phyloP scores from a whole-genome alignment of 1,140 invertebrate species.

The Pseudomyrmex cubaensis region DNA sequence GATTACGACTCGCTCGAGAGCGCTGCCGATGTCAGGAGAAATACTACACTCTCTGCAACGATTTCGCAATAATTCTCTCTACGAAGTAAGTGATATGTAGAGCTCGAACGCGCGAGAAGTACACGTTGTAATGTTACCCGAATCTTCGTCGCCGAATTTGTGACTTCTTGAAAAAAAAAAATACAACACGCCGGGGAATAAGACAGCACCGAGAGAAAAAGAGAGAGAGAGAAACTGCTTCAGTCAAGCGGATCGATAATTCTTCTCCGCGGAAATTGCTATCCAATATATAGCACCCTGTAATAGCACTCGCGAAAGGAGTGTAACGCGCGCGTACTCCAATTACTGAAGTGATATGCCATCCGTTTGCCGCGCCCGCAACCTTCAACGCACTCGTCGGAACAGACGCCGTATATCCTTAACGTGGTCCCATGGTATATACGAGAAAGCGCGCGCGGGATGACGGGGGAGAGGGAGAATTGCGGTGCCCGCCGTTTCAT shows the following conservation, averaged over 20 bases:
- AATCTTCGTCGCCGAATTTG: not conserved
- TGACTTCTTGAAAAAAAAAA: no score
- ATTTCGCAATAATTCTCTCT: no score
- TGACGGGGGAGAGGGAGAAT: not conserved
- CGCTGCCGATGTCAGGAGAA: not conserved
- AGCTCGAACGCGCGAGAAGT: not conserved
- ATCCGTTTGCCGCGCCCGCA: not conserved
- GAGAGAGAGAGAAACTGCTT: not conserved
- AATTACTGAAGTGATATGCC: slow-evolving; percentile 39
- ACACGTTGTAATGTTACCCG: not conserved
- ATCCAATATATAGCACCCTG: slow-evolving; percentile 4
- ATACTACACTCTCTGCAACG: no score
- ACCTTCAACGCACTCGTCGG: not conserved
- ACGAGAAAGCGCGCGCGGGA: not conserved
- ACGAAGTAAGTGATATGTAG: no score
- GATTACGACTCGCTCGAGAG: slow-evolving; percentile 22
- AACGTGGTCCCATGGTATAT: no score
- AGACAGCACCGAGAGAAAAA: no score
- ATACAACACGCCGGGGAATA: no score
- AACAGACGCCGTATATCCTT: not conserved
- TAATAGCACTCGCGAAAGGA: slow-evolving; percentile 27
- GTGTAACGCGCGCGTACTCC: slow-evolving; percentile 28
- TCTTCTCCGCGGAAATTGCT: slow-evolving; percentile 27
- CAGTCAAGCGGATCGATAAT: slow-evolving; percentile 24
- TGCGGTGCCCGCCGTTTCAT: not conserved